A percentile compares a stretch with the other conserved stretches of the same genome.
Evolutionary conservation across 2,888 invertebrate genomes (phyloP).

Genomic region (Zaprionus bogoriensis): DNA sequence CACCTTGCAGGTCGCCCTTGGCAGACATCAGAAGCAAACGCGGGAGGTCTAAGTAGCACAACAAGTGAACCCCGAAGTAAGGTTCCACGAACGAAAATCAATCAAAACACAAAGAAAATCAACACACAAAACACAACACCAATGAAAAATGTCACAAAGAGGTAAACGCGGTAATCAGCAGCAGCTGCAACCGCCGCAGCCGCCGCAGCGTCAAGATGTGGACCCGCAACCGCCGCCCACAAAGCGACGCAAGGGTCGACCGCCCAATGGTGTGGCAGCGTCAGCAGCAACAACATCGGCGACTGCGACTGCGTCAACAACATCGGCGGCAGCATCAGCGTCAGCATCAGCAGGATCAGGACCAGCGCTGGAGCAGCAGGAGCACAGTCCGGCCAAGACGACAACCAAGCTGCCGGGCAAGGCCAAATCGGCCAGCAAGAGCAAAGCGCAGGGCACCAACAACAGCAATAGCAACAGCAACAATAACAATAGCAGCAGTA

Average conservation of each 20-base stretch:
- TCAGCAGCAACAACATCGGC: conserved; percentile 66
- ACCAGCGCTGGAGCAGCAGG: conserved; percentile 36
- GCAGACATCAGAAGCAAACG: conserved; percentile 42
- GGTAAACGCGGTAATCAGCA: conserved; percentile 89
- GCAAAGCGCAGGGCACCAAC: conserved; percentile 57
- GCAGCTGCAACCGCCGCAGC: conserved; percentile 83
- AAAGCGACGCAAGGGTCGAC: conserved; percentile 90
- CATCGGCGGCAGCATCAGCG: conserved; percentile 32
- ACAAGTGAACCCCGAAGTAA: conserved; percentile 43
- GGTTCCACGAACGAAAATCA: conserved; percentile 44
- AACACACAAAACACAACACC: conserved; percentile 69
- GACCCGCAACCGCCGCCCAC: conserved; percentile 85
- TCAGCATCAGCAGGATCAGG: conserved; percentile 66
- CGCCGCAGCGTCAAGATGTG: conserved; percentile 84
- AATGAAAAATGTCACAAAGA: conserved; percentile 88
- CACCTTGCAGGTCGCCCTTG: conserved; percentile 44
- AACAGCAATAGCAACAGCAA: conserved; percentile 35
- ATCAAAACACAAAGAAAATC: conserved; percentile 56
- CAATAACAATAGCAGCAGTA: conserved; percentile 20
- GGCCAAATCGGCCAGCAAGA: conserved; percentile 60
- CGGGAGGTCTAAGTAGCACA: conserved; percentile 58
- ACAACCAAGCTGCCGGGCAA: conserved; percentile 55
- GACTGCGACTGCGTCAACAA: conserved; percentile 27
- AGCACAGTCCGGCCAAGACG: conserved; percentile 37
- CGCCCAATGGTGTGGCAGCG: conserved; percentile 82